Evolutionary conservation across 2,113 vertebrate genomes (phyloP).

Genomic region (Pedetes capensis): DNA sequence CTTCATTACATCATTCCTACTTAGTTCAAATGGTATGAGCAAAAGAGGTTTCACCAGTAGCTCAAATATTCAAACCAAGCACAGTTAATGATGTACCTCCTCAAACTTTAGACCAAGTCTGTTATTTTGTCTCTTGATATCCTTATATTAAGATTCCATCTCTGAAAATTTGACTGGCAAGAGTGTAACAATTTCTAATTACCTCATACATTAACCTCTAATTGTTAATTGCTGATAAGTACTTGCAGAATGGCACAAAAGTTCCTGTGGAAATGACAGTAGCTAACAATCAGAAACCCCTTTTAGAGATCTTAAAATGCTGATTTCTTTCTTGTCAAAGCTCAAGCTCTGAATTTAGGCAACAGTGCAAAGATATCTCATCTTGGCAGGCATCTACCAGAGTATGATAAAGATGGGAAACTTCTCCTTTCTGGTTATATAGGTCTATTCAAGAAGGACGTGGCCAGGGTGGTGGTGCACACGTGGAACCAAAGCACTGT

Average conservation of each 20-base stretch:
- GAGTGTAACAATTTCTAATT: background rate
- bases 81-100: background rate
- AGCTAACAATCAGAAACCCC: background rate
- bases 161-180: background rate
- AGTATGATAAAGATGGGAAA: background rate
- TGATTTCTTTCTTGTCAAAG: background rate
- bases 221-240: background rate
- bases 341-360: background rate
- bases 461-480: background rate
- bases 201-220: background rate
- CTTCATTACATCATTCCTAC: background rate
- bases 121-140: background rate
- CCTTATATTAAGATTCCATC: background rate
- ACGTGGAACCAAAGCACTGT: background rate
- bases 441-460: background rate
- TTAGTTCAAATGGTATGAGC: conserved; percentile 46
- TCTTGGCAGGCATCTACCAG: background rate
- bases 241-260: background rate
- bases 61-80: conserved; percentile 8
- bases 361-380: background rate
- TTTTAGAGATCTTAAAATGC: background rate
- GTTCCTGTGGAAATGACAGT: background rate
- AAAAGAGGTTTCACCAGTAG: background rate
- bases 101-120: background rate
- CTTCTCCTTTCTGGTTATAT: background rate